A percentile compares a stretch with the other conserved stretches of the same genome.
phyloP scores from a whole-genome alignment of 2,113 vertebrate species.

The Dipodomys merriami region DNA sequence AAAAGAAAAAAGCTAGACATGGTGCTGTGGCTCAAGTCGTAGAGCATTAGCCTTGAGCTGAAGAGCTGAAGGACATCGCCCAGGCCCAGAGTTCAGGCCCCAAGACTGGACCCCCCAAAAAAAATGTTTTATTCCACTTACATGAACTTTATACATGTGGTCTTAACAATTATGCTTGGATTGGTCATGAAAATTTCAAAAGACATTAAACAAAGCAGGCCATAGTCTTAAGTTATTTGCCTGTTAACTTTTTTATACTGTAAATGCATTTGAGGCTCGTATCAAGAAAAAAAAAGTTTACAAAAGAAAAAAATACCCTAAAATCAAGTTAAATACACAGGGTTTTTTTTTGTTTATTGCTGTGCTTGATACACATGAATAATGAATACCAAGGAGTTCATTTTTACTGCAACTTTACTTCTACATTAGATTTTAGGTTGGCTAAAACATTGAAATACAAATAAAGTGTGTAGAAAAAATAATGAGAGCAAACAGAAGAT shows the following conservation, averaged over 20 bases:
- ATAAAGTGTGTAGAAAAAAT: slow-evolving; percentile 91
- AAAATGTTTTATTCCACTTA: slow-evolving; percentile 82
- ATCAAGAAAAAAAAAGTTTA: slow-evolving; percentile 88
- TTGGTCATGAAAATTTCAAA: slow-evolving; percentile 91
- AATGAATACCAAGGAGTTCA: too few relatives aligned
- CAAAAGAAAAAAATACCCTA: slow-evolving; percentile 85
- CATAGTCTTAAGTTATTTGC: slow-evolving; percentile 91
- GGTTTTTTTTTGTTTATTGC: slow-evolving; percentile 64
- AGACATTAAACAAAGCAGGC: slow-evolving; percentile 92
- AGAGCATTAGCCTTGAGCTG: too few relatives aligned
- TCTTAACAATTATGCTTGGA: slow-evolving; percentile 90
- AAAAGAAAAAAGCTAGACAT: too few relatives aligned
- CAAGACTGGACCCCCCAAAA: too few relatives aligned
- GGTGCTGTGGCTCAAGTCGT: too few relatives aligned
- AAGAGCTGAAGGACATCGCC: too few relatives aligned
- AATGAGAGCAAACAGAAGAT: slow-evolving; percentile 87
- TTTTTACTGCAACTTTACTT: too few relatives aligned
- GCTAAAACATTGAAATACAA: too few relatives aligned
- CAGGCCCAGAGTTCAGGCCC: too few relatives aligned
- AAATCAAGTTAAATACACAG: slow-evolving; percentile 88
- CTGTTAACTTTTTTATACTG: slow-evolving; percentile 90
- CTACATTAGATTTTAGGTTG: too few relatives aligned
- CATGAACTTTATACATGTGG: background rate
- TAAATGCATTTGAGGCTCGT: slow-evolving; percentile 87
- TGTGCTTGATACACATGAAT: too few relatives aligned